Base-by-base conservation (phyloP, 2,888 invertebrate species). In the Agrotis clavis region DNA sequence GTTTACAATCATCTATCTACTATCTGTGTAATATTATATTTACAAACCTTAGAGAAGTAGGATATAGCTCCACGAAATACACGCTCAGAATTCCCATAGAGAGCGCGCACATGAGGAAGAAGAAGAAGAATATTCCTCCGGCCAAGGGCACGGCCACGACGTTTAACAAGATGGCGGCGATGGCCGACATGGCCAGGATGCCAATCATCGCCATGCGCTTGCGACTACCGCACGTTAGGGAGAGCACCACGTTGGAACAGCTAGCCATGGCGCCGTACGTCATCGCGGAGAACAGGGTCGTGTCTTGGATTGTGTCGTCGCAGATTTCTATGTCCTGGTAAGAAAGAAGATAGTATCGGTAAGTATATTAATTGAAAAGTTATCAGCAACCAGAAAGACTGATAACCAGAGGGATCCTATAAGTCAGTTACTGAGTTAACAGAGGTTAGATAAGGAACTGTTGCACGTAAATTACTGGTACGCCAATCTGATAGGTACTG, bases 61-160 rank as follows among this genome's bases (percentile, higher is more conserved):
- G 96, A 66, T 96, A 96, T 5, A 96, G 86, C 79, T 96, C 96
- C 60, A 96, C 96, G 62, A 95, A 96, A 74, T 96, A 96, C 0
- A 96, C 96, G 67, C 96, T 95, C 53, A 96, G 81, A 1, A 96
- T 90, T 0, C 96, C 96, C 95, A 96, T 96, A 0, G 93, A 91
- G 1, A 96, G 90, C 0, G 96, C 96, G 67, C 93, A 93, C 74
- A 95, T 89, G 11, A 96, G 85, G 80, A 96, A 96, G 80, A 96
- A 90, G 90, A 96, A 95, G 88, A 96, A 95, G 86, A 96, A 95
- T 14, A 95, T 90, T 18, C 94, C 95, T 0, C 96, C 95, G 67
- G 96, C 95, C 0, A 96, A 85, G 0, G 96, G 96, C 11, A 91
- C 88, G 0, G 89, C 70, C 5, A 96, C 90, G 53, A 95, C 77